Base-by-base conservation (phyloP, 2,113 vertebrate genomes). In the Pollachius pollachius region DNA sequence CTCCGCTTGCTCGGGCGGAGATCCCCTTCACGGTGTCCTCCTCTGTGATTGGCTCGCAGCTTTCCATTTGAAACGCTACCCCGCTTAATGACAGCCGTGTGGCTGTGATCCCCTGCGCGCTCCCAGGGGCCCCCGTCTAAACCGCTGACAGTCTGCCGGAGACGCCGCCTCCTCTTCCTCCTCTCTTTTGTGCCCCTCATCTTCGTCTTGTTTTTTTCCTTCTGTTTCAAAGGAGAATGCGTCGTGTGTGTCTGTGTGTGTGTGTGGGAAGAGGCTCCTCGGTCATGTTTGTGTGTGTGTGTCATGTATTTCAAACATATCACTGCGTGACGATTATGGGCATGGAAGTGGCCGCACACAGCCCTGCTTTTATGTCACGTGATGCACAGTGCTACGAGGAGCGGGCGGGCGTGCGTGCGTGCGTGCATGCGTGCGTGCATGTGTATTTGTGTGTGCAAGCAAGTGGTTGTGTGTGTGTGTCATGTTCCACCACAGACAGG, bases 11-110 rank as follows among this genome's bases (percentile, higher is more conserved):
- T 34, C 30, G 4, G 30, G 30, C 9, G 16, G 16, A 54, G 52
- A 13, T 54, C 52, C 52, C 6, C 30, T 34, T 34, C 30, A 34
- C 30, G 30, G 52, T 54, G 12, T 54, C 52, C 72, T 73, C 68
- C 48, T 60, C 70, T 15, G 4, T 68, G 71, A 83, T 85, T 70
- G 21, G 25, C 11, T 58, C 41, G 48, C 69, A 62, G 74, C 68
- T 52, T 8, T 13, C 75, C 75, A 75, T 76, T 77, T 81, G 52
- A 82, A 88, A 72, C 48, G 69, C 15, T 74, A 16, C 77, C 69
- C 72, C 65, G 72, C 81, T 52, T 85, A 86, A 82, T 81, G 84
- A 88, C 74, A 16, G 71, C 21, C 19, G 65, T 15, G 78, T 66
- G 78, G 71, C 78, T 61, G 72, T 72, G 74, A 82, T 87, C 79